A percentile compares a stretch with the other conserved stretches of the same genome.
These are phyloP conservation scores for Drosophila oshimai DNA, from an alignment of 1,140 invertebrate genomes.

Conservation along the genomic window DNA sequence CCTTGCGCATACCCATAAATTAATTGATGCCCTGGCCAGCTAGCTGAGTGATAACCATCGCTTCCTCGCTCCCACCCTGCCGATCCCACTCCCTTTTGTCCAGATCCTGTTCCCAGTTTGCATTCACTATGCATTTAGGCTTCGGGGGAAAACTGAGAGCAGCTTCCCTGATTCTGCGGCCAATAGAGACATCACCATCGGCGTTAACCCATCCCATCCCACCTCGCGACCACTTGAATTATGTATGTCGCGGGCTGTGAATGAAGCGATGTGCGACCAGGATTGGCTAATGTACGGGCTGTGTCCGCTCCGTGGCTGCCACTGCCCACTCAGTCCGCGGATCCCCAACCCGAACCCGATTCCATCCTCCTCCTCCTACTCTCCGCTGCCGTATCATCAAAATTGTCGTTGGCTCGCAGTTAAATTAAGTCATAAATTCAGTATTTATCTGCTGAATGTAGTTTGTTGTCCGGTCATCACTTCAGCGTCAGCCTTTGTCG, in stretches of 20 bases:
- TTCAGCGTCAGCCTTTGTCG: conserved; percentile 78
- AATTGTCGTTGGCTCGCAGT: conserved; percentile 81
- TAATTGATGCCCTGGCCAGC: conserved; percentile 53
- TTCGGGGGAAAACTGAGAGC: conserved; percentile 43
- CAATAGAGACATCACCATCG: conserved; percentile 77
- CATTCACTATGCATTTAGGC: conserved; percentile 9
- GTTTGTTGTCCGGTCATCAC: conserved; percentile 82
- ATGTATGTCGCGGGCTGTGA: conserved; percentile 72
- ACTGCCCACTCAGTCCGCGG: conserved; percentile 69
- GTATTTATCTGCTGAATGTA: conserved; percentile 82
- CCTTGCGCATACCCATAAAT: conserved; percentile 74
- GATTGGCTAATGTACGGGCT: conserved; percentile 74
- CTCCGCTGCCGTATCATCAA: conserved; percentile 56
- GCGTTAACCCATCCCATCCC: conserved; percentile 35
- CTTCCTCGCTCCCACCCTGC: background rate
- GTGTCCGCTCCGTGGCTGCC: conserved; percentile 54
- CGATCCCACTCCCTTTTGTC: background rate
- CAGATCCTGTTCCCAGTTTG: conserved; percentile 8
- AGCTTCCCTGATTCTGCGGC: conserved; percentile 52
- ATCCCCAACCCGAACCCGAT: background rate
- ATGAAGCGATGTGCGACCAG: conserved; percentile 77
- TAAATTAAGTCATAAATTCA: conserved; percentile 83
- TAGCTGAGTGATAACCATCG: conserved; percentile 59
- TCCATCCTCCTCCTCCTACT: background rate
- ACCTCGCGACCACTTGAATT: conserved; percentile 52